Base-by-base conservation (phyloP, 2,888 invertebrate species). In the Nomada flava region DNA sequence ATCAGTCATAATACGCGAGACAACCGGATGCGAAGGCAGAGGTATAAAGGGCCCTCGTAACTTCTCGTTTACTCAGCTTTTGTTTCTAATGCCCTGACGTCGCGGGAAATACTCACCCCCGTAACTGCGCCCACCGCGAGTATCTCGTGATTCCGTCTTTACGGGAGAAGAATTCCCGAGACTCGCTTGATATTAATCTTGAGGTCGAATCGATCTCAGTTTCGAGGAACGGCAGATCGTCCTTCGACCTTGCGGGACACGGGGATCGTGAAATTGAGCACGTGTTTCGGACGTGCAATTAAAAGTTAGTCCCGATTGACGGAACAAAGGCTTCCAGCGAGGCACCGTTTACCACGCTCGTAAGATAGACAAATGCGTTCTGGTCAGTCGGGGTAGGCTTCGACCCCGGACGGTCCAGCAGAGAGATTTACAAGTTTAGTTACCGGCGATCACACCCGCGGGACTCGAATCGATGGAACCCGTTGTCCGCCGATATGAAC, bases 391-490 rank as follows among this genome's bases (percentile, higher is more conserved):
- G 92, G 92, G 91, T 87, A 90, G 70, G 91, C 85, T 83, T 83
- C 82, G 84, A 86, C 85, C 82, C 87, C 74, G 81, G 81, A 57
- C 44, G 69, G 50, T 84, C 83, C 83, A 76, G 26, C 70, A 75
- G 91, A 87, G 91, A 93, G 93, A 93, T 93, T 93, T 93, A 93
- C 93, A 93, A 93, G 93, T 93, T 93, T 93, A 93, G 93, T 93
- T 93, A 93, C 89, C 91, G 79, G 87, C 91, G 93, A 93, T 93
- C 93, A 93, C 93, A 91, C 93, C 93, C 93, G 69, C 86, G 93
- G 93, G 93, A 93, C 79, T 83, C 78, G 26, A 77, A 60, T 74
- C 84, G 77, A 84, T 84, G 82, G 85, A 80, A 82, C 76, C 64
- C 71, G 20, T 57, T 23, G 79, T 36, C 63, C 74, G 81, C 80